These are phyloP conservation scores for Hirundichthys speculiger DNA, from an alignment of 2,113 vertebrate species.

Conservation along the genomic window DNA sequence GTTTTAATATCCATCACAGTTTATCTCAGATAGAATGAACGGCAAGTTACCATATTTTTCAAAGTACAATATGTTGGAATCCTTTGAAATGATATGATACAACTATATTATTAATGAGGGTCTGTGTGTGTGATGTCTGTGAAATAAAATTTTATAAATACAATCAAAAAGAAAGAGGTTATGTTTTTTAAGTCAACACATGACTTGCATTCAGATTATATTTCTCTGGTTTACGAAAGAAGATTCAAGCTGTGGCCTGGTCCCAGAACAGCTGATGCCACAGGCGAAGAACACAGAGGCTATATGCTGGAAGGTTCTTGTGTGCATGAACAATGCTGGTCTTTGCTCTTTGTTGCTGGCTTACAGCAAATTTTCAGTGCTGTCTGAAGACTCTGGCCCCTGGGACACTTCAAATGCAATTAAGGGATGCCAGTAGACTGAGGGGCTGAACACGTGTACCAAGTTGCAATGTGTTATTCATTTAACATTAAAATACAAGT, in stretches of 20 bases:
- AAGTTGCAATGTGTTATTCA: not conserved
- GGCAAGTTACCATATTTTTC: not conserved
- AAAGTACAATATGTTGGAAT: too few relatives aligned
- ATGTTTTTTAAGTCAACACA: too few relatives aligned
- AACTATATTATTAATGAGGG: too few relatives aligned
- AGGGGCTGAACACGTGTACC: not conserved
- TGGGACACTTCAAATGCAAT: conserved; percentile 39
- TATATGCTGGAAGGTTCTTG: conserved; percentile 30
- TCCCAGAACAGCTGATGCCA: conserved; percentile 19
- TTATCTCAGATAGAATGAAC: conserved; percentile 5
- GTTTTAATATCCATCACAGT: conserved; percentile 10
- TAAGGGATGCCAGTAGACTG: not conserved
- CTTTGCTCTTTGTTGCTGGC: conserved; percentile 17
- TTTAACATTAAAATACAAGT: conserved; percentile 37
- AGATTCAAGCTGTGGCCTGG: not conserved
- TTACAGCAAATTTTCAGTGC: conserved; percentile 34
- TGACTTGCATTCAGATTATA: too few relatives aligned
- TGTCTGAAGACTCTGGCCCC: conserved; percentile 7
- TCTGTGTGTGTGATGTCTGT: too few relatives aligned
- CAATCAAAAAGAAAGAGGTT: too few relatives aligned
- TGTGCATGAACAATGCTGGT: conserved; percentile 50
- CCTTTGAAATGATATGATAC: too few relatives aligned
- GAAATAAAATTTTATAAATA: too few relatives aligned
- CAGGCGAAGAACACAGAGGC: conserved; percentile 33
- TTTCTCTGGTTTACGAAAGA: conserved; percentile 7